Evolutionary conservation across 2,113 vertebrate species (phyloP).

Genomic region (Nyctibius bracteatus): DNA sequence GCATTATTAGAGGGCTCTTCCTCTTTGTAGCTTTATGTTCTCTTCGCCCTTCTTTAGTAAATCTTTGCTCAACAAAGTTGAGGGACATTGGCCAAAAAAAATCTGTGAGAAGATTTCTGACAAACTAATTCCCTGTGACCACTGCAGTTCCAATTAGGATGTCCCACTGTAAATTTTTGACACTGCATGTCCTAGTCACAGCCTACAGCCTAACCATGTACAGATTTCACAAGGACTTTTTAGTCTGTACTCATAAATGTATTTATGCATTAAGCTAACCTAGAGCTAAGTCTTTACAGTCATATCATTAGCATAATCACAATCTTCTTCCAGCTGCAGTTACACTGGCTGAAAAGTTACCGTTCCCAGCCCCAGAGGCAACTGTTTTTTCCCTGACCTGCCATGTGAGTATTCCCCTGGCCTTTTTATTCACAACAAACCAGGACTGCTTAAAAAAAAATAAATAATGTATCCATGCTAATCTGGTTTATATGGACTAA

Average conservation of each 20-base stretch:
- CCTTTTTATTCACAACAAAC: background rate
- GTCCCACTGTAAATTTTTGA: constrained; percentile 1
- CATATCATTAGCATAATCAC: constrained; percentile 25
- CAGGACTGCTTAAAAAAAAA: background rate
- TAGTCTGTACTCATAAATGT: constrained; percentile 39
- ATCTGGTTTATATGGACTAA: background rate
- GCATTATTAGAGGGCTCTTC: background rate
- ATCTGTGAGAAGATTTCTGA: background rate
- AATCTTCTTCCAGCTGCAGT: constrained; percentile 23
- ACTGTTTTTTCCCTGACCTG: background rate
- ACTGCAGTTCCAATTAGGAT: background rate
- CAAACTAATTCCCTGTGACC: background rate
- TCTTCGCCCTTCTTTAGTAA: background rate
- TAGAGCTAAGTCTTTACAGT: constrained; percentile 29
- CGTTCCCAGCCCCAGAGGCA: background rate
- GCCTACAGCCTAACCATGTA: constrained; percentile 10
- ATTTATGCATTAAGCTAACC: constrained; percentile 30
- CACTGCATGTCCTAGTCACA: background rate
- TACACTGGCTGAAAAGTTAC: constrained; percentile 19
- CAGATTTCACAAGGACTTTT: constrained; percentile 42
- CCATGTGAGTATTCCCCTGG: background rate
- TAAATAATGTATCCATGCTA: background rate
- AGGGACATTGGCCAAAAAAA: background rate
- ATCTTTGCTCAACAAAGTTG: background rate
- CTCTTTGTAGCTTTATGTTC: background rate